A percentile compares a stretch with the other conserved stretches of the same genome.
Evolutionary conservation across 2,888 invertebrate species (phyloP).

Genomic region (Acanthoscelides obtectus): DNA sequence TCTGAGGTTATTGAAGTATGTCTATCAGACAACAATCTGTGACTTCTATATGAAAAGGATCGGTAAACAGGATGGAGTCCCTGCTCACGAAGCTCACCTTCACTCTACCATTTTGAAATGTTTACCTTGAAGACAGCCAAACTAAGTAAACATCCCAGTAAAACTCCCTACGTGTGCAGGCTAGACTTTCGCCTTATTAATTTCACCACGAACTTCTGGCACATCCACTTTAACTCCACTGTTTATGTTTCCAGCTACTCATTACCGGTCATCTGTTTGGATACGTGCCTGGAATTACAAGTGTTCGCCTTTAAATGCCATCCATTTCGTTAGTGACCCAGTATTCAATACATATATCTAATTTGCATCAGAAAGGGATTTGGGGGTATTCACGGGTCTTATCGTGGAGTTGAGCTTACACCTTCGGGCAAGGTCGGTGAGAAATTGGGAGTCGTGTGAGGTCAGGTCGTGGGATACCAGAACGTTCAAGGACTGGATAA

Average conservation of each 20-base stretch:
- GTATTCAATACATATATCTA: background rate
- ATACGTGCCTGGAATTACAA: constrained; percentile 27
- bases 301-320: constrained; percentile 14
- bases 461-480: background rate
- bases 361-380: background rate
- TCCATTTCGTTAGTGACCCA: background rate
- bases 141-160: background rate
- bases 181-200: background rate
- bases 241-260: constrained; percentile 14
- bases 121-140: background rate
- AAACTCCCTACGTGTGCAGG: background rate
- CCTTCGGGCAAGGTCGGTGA: background rate
- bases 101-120: too few species aligned
- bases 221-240: background rate
- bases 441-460: background rate
- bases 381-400: background rate
- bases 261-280: constrained; percentile 29
- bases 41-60: too few species aligned
- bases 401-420: background rate
- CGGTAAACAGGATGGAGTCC: too few species aligned
- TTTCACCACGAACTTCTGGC: background rate
- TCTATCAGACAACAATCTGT: too few species aligned
- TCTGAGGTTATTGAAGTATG: too few species aligned
- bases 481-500: background rate
- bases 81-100: too few species aligned